These are phyloP conservation scores for Anthophora plumipes DNA, from an alignment of 2,888 invertebrate genomes.

Conservation along the genomic window DNA sequence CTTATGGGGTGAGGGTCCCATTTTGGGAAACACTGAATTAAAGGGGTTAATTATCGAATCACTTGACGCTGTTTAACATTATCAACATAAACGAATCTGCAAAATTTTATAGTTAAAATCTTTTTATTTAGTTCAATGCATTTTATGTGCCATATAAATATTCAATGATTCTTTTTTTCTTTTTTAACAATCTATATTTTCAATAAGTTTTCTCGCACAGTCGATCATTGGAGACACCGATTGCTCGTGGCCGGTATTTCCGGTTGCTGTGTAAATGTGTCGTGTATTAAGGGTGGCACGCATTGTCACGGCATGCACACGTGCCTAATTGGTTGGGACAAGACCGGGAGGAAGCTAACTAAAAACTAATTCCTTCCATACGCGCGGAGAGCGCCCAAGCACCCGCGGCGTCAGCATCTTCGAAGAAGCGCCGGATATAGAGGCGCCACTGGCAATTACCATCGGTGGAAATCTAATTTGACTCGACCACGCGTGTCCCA, in stretches of 20 bases:
- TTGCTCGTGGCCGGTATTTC: constrained; percentile 64
- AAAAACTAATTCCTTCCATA: constrained; percentile 84
- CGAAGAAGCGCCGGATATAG: constrained; percentile 84
- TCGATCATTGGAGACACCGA: constrained; percentile 27
- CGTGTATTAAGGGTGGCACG: constrained; percentile 78
- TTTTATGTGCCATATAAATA: too few species aligned
- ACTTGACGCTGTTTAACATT: too few species aligned
- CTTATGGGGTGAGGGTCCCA: too few species aligned
- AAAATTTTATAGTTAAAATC: too few species aligned
- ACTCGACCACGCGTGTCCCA: constrained; percentile 75
- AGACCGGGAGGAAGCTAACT: constrained; percentile 75
- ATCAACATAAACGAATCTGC: not conserved
- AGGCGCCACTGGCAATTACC: constrained; percentile 84
- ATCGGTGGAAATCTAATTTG: constrained; percentile 79
- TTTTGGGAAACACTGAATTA: too few species aligned
- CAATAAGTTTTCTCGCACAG: not conserved
- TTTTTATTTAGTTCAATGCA: too few species aligned
- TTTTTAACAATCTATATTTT: too few species aligned
- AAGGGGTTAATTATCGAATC: too few species aligned
- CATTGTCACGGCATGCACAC: constrained; percentile 81
- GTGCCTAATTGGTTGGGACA: constrained; percentile 83
- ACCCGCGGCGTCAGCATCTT: constrained; percentile 71
- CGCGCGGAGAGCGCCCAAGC: constrained; percentile 68
- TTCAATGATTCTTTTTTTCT: too few species aligned
- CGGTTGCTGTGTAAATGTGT: constrained; percentile 76